Evolutionary conservation across 2,888 invertebrate genomes (phyloP), one percentile per base, ranked within the genome.

Genomic region (Ctena decussata): DNA sequence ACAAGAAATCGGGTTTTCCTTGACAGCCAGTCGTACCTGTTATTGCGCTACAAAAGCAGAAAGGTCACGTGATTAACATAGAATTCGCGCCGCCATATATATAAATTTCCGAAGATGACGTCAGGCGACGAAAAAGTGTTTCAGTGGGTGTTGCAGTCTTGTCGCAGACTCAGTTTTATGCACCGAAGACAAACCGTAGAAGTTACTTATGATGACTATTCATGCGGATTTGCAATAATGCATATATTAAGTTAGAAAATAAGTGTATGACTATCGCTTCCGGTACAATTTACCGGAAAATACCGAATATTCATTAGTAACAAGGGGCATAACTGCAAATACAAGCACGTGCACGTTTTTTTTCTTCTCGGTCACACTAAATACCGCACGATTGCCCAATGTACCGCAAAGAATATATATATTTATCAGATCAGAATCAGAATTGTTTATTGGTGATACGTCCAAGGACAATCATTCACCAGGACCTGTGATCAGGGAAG

Each of bases 51-150:
- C 90, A 92, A 92, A 91, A 91, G 92, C 92, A 90, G 84, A 91
- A 88, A 90, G 92, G 92, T 94, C 94, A 94, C 93, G 94, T 94
- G 94, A 94, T 90, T 88, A 82, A 80, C 89, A 80, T 88, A 92
- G 92, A 92, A 90, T 93, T 93, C 92, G 92, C 92, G 93, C 93
- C 92, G 92, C 91, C 92, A 92, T 92, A 91, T 91, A 92, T 90
- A 93, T 65, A 91, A 90, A 86, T 89, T 90, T 89, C 84, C 89
- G 90, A 86, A 84, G 78, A 85, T 91, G 91, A 92, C 91, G 92
- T 93, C 91, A 93, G 30, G 12, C 65, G 21, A 11, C 1, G 5
- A 35, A 30, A 6, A 35, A 15, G 8, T 65, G 35, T 8, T 5
- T 35, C 35, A 35, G 8, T 30, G 1, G 1, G 11, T 5, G 5